Percentiles rank a stretch among this genome's conserved stretches.
Conservation (phyloP, 2,888 invertebrate species). For the Agrilus mali region DNA sequence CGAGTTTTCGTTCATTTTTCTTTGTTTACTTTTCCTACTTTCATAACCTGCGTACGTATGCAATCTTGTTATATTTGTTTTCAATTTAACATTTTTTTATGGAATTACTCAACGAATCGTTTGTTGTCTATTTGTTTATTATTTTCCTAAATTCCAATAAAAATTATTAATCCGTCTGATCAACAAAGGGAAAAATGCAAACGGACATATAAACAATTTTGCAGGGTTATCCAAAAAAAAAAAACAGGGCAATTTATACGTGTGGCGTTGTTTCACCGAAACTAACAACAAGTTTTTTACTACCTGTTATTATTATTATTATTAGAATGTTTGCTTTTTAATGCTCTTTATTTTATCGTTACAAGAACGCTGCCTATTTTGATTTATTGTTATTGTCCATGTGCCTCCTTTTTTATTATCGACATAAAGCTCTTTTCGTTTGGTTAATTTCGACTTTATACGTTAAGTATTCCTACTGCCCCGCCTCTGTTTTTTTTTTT, state of each 20-base stretch:
- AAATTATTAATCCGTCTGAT: no score
- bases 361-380: neutral
- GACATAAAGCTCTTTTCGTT: neutral
- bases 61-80: no score
- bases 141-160: no score
- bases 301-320: no score
- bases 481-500: conserved; percentile 13
- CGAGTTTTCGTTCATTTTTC: no score
- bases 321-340: neutral
- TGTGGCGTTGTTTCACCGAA: conserved; percentile 29
- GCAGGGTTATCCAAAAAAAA: conserved; percentile 42
- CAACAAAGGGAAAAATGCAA: conserved; percentile 5
- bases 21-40: no score
- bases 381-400: neutral
- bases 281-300: conserved; percentile 19
- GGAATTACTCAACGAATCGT: no score
- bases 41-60: no score
- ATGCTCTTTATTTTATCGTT: conserved; percentile 1
- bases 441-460: no score
- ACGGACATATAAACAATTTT: conserved; percentile 21
- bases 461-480: no score
- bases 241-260: conserved; percentile 22
- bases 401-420: neutral
- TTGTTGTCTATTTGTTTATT: no score
- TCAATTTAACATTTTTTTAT: no score